Percentiles rank a stretch among this genome's conserved stretches.
These are phyloP conservation scores for Acanthiza pusilla DNA, from an alignment of 2,797 vertebrate genomes.

Conservation along the genomic window DNA sequence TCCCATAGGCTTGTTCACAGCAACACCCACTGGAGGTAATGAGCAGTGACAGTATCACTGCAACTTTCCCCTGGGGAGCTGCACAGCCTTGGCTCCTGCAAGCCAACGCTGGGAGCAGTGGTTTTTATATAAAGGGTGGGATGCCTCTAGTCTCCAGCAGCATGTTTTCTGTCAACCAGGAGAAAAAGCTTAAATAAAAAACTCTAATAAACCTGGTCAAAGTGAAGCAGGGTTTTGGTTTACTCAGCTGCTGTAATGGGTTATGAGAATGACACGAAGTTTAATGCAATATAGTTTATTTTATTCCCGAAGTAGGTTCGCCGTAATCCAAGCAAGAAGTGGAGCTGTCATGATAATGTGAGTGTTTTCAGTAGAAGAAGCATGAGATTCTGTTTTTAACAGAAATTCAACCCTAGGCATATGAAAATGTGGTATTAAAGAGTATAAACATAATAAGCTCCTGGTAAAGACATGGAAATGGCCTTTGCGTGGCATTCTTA, in stretches of 20 bases:
- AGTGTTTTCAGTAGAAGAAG: not conserved
- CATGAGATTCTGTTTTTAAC: not conserved
- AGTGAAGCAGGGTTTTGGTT: not conserved
- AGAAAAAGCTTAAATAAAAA: constrained; percentile 15
- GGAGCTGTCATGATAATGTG: constrained; percentile 1
- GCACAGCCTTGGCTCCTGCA: not conserved
- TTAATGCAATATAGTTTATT: constrained; percentile 16
- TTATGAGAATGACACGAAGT: not conserved
- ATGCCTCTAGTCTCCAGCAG: not conserved
- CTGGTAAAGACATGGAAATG: not conserved
- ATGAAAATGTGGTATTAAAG: constrained; percentile 11
- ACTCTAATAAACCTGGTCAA: constrained; percentile 32
- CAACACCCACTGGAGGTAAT: constrained; percentile 56
- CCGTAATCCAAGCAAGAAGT: not conserved
- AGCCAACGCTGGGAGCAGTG: not conserved
- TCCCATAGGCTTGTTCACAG: constrained; percentile 52
- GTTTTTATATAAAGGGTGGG: not conserved
- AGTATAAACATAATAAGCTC: not conserved
- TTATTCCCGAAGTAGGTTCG: not conserved
- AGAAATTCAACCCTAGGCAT: not conserved
- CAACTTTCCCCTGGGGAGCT: not conserved
- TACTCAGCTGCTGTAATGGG: not conserved
- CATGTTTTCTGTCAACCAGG: not conserved
- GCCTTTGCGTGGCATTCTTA: not conserved
- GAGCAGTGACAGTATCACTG: constrained; percentile 43